phyloP scores from a whole-genome alignment of 2,888 invertebrate species.

The Gastrophysa polygoni region DNA sequence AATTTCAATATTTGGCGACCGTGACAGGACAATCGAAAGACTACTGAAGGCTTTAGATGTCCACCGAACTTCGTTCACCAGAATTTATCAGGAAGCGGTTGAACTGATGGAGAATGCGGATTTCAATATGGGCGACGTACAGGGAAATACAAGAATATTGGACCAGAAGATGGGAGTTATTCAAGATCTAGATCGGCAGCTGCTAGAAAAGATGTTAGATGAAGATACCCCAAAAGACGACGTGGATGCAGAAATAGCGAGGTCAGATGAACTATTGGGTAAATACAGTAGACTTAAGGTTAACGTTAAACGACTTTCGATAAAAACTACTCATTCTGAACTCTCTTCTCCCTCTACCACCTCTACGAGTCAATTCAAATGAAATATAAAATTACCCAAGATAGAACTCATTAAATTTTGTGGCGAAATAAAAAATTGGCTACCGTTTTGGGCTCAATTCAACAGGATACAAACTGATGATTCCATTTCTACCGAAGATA shows the following conservation, averaged over 20 bases:
- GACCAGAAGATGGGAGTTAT: slow-evolving; percentile 3
- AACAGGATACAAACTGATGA: no score
- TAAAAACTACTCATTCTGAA: neutral
- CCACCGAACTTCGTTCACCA: neutral
- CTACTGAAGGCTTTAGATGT: no score
- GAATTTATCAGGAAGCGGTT: slow-evolving; percentile 2
- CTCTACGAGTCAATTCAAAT: neutral
- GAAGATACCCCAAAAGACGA: slow-evolving; percentile 1
- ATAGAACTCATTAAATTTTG: neutral
- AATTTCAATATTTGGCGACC: no score
- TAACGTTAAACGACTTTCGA: neutral
- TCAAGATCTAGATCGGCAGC: neutral
- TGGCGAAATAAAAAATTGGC: neutral
- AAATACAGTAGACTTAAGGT: slow-evolving; percentile 1
- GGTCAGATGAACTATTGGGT: neutral
- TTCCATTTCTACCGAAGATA: neutral
- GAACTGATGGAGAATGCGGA: neutral
- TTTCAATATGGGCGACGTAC: neutral
- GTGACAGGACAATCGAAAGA: no score
- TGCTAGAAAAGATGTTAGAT: neutral
- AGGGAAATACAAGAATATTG: neutral
- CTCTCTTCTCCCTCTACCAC: neutral
- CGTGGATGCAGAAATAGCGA: neutral
- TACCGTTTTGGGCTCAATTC: no score
- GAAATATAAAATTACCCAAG: neutral